These are phyloP conservation scores for Rhagophthalmus giganteus DNA, from an alignment of 2,888 invertebrate genomes.

Conservation along the genomic window DNA sequence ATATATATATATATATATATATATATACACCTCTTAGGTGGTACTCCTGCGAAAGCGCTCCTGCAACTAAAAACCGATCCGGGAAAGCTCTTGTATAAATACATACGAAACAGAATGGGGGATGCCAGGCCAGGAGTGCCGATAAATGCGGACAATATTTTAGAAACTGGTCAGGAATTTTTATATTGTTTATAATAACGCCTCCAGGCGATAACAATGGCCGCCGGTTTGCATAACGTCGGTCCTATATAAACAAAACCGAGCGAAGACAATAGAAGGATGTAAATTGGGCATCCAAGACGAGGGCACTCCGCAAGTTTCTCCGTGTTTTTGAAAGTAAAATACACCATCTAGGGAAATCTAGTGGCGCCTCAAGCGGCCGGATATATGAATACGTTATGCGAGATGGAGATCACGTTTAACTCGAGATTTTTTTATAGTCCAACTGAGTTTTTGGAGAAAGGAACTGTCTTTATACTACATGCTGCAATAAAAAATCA, in stretches of 20 bases:
- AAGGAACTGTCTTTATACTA: conserved; percentile 33
- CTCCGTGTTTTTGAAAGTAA: conserved; percentile 45
- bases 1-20: no score
- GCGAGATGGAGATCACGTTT: conserved; percentile 44
- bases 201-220: conserved; percentile 24
- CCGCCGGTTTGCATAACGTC: conserved; percentile 20
- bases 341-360: conserved; percentile 48
- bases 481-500: conserved; percentile 43
- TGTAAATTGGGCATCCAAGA: conserved; percentile 44
- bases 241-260: conserved; percentile 26
- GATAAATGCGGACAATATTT: conserved; percentile 41
- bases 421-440: conserved; percentile 41
- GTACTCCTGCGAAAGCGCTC: conserved; percentile 39
- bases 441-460: conserved; percentile 35
- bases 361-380: conserved; percentile 42
- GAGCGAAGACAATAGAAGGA: conserved; percentile 32
- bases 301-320: conserved; percentile 36
- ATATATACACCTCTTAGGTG: conserved; percentile 44
- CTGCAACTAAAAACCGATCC: conserved; percentile 43
- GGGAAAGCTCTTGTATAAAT: conserved; percentile 44
- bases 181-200: conserved; percentile 42
- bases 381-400: conserved; percentile 45
- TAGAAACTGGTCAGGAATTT: conserved; percentile 39
- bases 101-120: conserved; percentile 47
- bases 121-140: conserved; percentile 17